Percentiles rank a stretch among this genome's conserved stretches.
These are phyloP conservation scores for Drosophila kambysellisi DNA, from an alignment of 2,888 invertebrate genomes.

Conservation along the genomic window DNA sequence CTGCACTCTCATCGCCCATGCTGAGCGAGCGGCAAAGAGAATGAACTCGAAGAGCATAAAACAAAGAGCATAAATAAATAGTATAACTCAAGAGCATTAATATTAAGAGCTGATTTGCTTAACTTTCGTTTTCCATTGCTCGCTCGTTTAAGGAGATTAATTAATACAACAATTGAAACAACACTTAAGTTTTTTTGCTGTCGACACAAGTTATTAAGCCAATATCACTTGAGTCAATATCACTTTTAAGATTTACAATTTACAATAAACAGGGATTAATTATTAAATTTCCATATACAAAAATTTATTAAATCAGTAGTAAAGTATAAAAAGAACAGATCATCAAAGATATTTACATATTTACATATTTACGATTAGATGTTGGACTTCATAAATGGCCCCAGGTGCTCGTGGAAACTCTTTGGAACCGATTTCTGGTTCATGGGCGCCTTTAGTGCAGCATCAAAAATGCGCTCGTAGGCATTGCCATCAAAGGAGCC, in stretches of 20 bases:
- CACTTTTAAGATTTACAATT: background rate
- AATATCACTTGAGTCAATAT: background rate
- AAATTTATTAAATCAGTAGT: background rate
- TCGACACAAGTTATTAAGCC: background rate
- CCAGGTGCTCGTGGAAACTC: constrained; percentile 87
- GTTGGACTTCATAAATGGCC: constrained; percentile 89
- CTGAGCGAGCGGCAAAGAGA: constrained; percentile 10
- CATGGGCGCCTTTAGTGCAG: constrained; percentile 92
- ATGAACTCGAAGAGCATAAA: background rate
- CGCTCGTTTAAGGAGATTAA: background rate
- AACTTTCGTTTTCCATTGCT: background rate
- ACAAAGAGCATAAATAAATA: constrained; percentile 20
- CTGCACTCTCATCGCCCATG: constrained; percentile 1
- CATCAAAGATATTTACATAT: constrained; percentile 2
- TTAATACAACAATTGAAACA: background rate
- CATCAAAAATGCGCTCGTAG: constrained; percentile 92
- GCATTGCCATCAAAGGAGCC: constrained; percentile 94
- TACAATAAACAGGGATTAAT: background rate
- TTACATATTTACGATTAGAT: constrained; percentile 64
- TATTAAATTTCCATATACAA: background rate
- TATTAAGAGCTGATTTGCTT: background rate
- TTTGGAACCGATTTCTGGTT: constrained; percentile 93
- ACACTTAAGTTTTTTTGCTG: background rate
- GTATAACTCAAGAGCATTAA: background rate
- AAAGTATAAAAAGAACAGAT: background rate